A percentile compares a stretch with the other conserved stretches of the same genome.
phyloP scores from a whole-genome alignment of 2,113 vertebrate genomes.

The Eleginops maclovinus region DNA sequence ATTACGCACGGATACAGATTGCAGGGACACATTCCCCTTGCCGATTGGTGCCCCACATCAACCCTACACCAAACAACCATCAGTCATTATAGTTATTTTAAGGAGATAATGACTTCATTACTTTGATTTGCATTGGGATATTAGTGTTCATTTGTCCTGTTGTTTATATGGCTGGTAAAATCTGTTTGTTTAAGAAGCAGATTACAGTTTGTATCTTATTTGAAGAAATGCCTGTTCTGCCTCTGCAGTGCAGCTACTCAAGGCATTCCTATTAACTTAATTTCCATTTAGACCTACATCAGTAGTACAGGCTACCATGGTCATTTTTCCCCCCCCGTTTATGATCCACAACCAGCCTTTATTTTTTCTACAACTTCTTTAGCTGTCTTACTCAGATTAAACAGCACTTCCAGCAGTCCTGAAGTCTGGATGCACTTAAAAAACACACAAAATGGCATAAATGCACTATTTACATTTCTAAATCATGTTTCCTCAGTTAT shows the following conservation, averaged over 20 bases:
- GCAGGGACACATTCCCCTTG: conserved; percentile 3
- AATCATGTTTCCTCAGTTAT: conserved; percentile 8
- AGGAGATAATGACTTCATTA: conserved; percentile 41
- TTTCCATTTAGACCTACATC: conserved; percentile 52
- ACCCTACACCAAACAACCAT: conserved; percentile 36
- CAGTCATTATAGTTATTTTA: conserved; percentile 53
- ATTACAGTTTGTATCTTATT: conserved; percentile 31
- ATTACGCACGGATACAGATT: conserved; percentile 47
- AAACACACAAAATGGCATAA: not conserved
- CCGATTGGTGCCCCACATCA: conserved; percentile 20
- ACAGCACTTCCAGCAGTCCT: conserved; percentile 9
- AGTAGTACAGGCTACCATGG: not conserved
- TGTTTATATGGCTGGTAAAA: conserved; percentile 13
- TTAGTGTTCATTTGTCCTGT: not conserved
- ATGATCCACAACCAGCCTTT: not conserved
- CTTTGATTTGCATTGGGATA: conserved; percentile 26
- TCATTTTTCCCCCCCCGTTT: not conserved
- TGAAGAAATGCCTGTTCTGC: conserved; percentile 22
- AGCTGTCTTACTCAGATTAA: conserved; percentile 12
- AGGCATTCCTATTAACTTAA: conserved; percentile 41
- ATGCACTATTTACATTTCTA: conserved; percentile 4
- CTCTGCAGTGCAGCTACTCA: conserved; percentile 17
- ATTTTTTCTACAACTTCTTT: conserved; percentile 7
- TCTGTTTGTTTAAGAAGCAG: conserved; percentile 38
- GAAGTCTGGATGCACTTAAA: conserved; percentile 15